Evolutionary conservation across 2,888 invertebrate species (phyloP).

Genomic region (Leptopilina drosophilae): DNA sequence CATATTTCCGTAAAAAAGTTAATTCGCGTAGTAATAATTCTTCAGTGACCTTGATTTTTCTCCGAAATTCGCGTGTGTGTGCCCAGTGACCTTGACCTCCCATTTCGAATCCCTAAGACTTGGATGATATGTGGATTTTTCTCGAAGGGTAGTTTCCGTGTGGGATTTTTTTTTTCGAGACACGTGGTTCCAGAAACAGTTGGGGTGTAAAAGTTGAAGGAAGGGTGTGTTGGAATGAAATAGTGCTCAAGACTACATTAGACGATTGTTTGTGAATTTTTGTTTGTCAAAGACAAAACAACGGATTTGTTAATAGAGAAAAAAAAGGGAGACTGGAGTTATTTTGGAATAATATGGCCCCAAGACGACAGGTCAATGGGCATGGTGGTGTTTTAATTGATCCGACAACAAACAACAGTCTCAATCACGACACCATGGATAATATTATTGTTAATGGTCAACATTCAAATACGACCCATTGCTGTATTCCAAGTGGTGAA

Average conservation of each 20-base stretch:
- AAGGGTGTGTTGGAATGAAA: conserved; percentile 8
- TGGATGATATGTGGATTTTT: conserved; percentile 16
- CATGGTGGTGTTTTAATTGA: conserved; percentile 62
- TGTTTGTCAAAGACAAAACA: background rate
- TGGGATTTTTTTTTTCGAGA: background rate
- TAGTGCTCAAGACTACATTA: conserved; percentile 4
- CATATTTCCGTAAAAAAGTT: background rate
- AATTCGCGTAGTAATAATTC: background rate
- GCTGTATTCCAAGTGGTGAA: conserved; percentile 90
- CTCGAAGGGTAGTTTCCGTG: background rate
- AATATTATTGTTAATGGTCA: conserved; percentile 63
- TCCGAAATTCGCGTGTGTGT: background rate
- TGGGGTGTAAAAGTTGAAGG: background rate
- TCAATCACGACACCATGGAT: conserved; percentile 65
- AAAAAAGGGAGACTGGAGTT: background rate
- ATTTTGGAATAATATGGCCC: conserved; percentile 67
- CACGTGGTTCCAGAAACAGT: conserved; percentile 25
- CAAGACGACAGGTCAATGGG: conserved; percentile 71
- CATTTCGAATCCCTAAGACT: conserved; percentile 5
- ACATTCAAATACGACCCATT: conserved; percentile 79
- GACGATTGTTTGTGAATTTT: conserved; percentile 33
- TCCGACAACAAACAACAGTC: conserved; percentile 39
- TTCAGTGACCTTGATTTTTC: background rate
- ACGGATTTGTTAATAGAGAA: background rate
- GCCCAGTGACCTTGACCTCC: conserved; percentile 8